phyloP scores from a whole-genome alignment of 2,888 invertebrate genomes.

The Andrena camellia region DNA sequence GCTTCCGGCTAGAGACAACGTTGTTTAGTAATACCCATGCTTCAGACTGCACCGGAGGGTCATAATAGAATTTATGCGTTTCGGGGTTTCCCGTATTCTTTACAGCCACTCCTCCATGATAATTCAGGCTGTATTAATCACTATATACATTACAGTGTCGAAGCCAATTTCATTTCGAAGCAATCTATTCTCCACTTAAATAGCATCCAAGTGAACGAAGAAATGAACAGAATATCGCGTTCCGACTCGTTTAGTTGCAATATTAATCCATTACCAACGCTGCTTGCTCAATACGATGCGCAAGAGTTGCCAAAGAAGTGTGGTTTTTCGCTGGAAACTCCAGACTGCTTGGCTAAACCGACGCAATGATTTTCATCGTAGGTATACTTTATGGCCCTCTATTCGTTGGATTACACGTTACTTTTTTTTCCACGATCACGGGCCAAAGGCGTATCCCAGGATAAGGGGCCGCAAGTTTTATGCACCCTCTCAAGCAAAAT shows the following conservation, averaged over 20 bases:
- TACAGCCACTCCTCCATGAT: not conserved
- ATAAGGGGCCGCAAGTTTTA: constrained; percentile 45
- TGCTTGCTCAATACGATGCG: no score
- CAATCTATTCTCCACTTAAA: not conserved
- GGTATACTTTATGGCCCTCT: not conserved
- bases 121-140: constrained; percentile 25
- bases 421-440: constrained; percentile 33
- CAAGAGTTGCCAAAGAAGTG: no score
- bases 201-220: no score
- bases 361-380: not conserved
- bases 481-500: constrained; percentile 51
- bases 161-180: not conserved
- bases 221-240: no score
- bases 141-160: not conserved
- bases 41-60: constrained; percentile 38
- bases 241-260: no score
- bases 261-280: no score
- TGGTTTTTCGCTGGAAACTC: no score
- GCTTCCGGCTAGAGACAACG: constrained; percentile 56
- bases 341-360: not conserved
- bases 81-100: constrained; percentile 16
- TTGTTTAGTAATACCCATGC: constrained; percentile 55
- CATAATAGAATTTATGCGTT: constrained; percentile 53
- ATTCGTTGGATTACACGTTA: not conserved
- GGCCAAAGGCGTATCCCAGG: constrained; percentile 18